These are phyloP conservation scores for Nomada ruficornis DNA, from an alignment of 2,888 invertebrate species.

Conservation along the genomic window DNA sequence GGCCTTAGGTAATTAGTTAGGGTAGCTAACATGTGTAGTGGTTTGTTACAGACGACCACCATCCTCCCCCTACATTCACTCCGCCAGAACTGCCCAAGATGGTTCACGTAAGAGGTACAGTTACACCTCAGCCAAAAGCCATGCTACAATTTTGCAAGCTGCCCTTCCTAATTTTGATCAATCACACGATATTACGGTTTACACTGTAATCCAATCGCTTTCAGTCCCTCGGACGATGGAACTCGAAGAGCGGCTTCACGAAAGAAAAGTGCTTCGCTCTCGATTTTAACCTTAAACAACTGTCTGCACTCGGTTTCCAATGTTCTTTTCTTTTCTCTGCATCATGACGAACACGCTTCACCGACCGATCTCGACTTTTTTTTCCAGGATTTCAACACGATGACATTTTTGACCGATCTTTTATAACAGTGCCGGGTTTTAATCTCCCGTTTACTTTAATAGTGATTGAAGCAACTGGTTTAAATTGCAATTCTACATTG, in stretches of 20 bases:
- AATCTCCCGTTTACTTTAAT: background rate
- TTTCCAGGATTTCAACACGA: background rate
- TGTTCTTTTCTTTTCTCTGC: slow-evolving; percentile 18
- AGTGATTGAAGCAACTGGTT: background rate
- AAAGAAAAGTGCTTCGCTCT: slow-evolving; percentile 47
- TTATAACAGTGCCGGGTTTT: slow-evolving; percentile 29
- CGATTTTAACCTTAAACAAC: slow-evolving; percentile 30
- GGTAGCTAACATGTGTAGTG: slow-evolving; percentile 84
- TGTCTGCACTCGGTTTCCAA: slow-evolving; percentile 32
- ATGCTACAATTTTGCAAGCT: slow-evolving; percentile 82
- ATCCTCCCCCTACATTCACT: slow-evolving; percentile 98
- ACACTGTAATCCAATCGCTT: slow-evolving; percentile 51
- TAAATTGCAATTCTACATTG: background rate
- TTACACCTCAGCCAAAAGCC: slow-evolving; percentile 82
- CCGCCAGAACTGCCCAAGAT: slow-evolving; percentile 99
- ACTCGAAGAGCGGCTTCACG: slow-evolving; percentile 44
- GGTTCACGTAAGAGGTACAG: slow-evolving; percentile 97
- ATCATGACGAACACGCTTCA: slow-evolving; percentile 35
- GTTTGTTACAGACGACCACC: slow-evolving; percentile 97
- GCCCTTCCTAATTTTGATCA: slow-evolving; percentile 71
- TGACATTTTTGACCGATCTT: slow-evolving; percentile 4
- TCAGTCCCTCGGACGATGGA: slow-evolving; percentile 33
- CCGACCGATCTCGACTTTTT: slow-evolving; percentile 2
- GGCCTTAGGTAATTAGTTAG: slow-evolving; percentile 80
- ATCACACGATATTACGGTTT: slow-evolving; percentile 51